Evolutionary conservation across 2,113 vertebrate species (phyloP), one percentile per base, ranked within the genome.

Genomic region (Takifugu bimaculatus): DNA sequence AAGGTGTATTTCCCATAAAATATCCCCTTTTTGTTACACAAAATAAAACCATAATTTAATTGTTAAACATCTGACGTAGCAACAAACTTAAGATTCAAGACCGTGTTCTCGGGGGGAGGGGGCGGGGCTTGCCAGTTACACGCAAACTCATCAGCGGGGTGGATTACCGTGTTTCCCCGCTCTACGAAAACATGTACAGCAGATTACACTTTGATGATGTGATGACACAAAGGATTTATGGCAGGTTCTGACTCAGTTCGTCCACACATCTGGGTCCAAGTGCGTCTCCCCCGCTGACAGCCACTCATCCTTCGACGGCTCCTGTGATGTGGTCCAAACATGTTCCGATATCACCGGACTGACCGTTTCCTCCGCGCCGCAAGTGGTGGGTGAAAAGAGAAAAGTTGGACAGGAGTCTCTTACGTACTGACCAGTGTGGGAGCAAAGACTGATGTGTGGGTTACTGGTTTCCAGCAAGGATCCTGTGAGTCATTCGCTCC

Each of bases 1-100:
- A 73, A 85, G 86, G 85, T 87, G 73, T 73, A 70, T 85, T 85
- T 86, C 83, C 82, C 87, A 85, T 88, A 91, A 91, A 92, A 91
- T 90, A 91, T 90, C 82, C 84, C 86, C 81, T 90, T 32, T 39
- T 88, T 88, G 75, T 86, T 87, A 88, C 86, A 88, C 84, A 89
- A 89, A 90, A 90, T 81, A 89, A 83, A 87, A 90, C 87, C 88
- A 90, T 90, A 91, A 91, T 88, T 92, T 90, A 91, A 88, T 81
- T 63, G 81, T 89, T 90, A 88, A 86, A 90, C 85, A 89, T 90
- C 85, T 92, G 88, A 88, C 14, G 45, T 15, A 74, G 87, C 89
- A 88, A 88, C 87, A 89, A 88, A 84, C 88, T 88, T 89, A 84
- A 88, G 80, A 84, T 87, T 87, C 83, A 83, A 86, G 75, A 77